Base-by-base conservation (phyloP, 2,113 vertebrate genomes). In the Sigmodon hispidus region DNA sequence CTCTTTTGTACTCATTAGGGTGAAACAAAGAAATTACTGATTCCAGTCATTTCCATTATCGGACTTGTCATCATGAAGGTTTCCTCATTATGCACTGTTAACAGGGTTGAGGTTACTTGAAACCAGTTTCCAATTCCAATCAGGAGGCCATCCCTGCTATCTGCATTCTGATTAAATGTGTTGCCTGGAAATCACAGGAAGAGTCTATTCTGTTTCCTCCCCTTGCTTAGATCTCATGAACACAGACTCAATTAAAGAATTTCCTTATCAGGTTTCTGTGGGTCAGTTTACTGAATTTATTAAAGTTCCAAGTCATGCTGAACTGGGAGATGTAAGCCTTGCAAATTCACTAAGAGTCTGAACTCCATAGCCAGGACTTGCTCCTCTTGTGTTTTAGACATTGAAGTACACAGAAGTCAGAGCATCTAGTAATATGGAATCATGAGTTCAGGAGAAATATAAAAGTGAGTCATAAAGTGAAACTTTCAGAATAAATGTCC, bases 171-270 rank as follows among this genome's bases (percentile, higher is more conserved):
- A 97, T 95, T 97, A 97, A 97, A 96, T 92, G 81, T 0, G 36
- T 90, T 96, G 97, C 94, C 94, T 97, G 95, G 96, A 98, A 97
- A 96, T 96, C 97, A 96, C 91, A 96, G 87, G 86, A 94, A 94
- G 90, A 88, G 96, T 94, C 96, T 97, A 92, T 69, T 94, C 90
- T 96, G 87, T 97, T 97, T 96, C 96, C 96, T 96, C 72, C 92
- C 55, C 69, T 96, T 94, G 85, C 69, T 95, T 83, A 94, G 93
- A 95, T 93, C 95, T 87, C 94, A 90, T 96, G 94, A 95, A 94
- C 90, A 94, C 81, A 97, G 96, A 96, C 94, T 97, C 92, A 94
- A 90, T 97, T 97, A 97, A 95, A 96, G 72, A 96, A 7, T 96
- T 91, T 97, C 40, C 91, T 98, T 97, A 97, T 96, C 93, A 96